Evolutionary conservation across 2,888 invertebrate species (phyloP), one percentile per base, ranked within the genome.

Genomic region (Lepidonotus clava): DNA sequence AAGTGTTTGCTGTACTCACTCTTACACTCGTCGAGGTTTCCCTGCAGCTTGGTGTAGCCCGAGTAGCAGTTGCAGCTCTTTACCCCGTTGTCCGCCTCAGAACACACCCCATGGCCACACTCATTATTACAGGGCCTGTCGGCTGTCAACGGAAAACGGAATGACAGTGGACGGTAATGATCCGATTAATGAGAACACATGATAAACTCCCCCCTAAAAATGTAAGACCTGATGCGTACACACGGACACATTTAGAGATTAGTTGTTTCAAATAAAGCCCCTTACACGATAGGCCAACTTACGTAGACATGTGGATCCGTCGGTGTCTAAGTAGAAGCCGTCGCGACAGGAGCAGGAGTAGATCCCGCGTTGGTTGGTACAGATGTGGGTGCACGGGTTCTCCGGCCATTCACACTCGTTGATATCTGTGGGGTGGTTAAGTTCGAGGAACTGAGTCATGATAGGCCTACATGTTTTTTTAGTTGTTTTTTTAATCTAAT

Each of bases 271-370:
- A n/a, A n/a, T n/a, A n/a, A n/a, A n/a, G n/a, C n/a, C n/a, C n/a
- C n/a, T n/a, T n/a, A n/a, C n/a, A n/a, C n/a, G n/a, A n/a, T n/a
- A n/a, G n/a, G 40, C 38, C 6, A 11, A 80, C 80, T 86, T 34
- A 86, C 86, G 66, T 38, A 46, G 5, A 32, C 86, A 86, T 4
- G 76, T 86, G 32, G 28, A n/a, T 38, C 28, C 32, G 40, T 86
- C 86, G 34, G n/a, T 28, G 80, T 6, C 83, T 4, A 86, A 61
- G 4, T 8, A 36, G 51, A 67, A 67, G 66, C 40, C 86, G 24
- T 34, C 41, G 18, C 85, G 85, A 76, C 89, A 89, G 28, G 77
- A 76, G 38, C 89, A 89, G 66, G n/a, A 18, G 71, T 86, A 88
- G 21, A 86, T 83, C 24, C 88, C 89, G 28, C 66, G 87, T 14